Base-by-base conservation (phyloP, 2,888 invertebrate species). In the Drosophila fungiperda region DNA sequence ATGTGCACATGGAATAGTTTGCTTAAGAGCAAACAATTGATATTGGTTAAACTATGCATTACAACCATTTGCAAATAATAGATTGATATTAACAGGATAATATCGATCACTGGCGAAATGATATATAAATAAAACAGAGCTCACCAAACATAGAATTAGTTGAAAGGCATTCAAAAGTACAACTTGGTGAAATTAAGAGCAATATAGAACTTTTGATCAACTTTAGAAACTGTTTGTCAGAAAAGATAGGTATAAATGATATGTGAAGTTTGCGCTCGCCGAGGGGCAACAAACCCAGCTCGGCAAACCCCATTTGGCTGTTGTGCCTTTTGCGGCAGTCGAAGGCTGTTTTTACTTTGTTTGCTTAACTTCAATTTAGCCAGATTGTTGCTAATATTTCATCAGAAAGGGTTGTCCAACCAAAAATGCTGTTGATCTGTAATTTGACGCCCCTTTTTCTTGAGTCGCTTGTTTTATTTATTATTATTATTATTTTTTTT, bases 381-480 rank as follows among this genome's bases (percentile, higher is more conserved):
- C 78, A 74, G 87, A 82, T 76, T 83, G 84, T 70, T 78, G 78
- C 76, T 73, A 84, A 87, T 83, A 78, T 78, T 82, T 84, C 79
- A 84, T 72, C 55, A 48, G 76, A 65, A 82, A 85, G 83, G 86
- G 86, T 76, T 76, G 75, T 36, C 40, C 42, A 17, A 63, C 42
- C 58, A 35, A 42, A 20, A 26, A 62, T 35, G 29, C 29, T 29
- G 29, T 29, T 29, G 29, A 6, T 29, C 23, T 42, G n/a, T 36
- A 53, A 58, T 54, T 53, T 60, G 23, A 4, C 33, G 20, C 26
- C 33, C 57, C 52, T 23, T 58, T 38, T 38, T 23, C 38, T 26
- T 7, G 11, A 55, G 29, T 42, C 55, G 58, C 17, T 35, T 64
- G 32, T 29, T 33, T 50, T 49, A 35, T 48, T 33, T 53, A 57